These are phyloP conservation scores for Drosophila funebris DNA, from an alignment of 1,140 invertebrate genomes.

Conservation along the genomic window DNA sequence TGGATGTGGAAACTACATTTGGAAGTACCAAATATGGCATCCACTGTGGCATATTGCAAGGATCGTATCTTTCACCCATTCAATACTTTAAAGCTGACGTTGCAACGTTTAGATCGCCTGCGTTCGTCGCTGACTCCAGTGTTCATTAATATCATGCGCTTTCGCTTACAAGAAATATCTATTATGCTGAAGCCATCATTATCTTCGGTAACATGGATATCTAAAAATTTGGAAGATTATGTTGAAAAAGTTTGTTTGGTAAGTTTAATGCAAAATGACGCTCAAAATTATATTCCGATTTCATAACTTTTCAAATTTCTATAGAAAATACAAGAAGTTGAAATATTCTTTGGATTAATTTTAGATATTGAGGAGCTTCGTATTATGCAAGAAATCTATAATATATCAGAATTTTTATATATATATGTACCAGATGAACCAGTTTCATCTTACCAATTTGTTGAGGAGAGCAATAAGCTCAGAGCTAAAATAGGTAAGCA, in stretches of 20 bases:
- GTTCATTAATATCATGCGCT: slow-evolving; percentile 83
- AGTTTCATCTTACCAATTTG: slow-evolving; percentile 87
- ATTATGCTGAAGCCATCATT: slow-evolving; percentile 90
- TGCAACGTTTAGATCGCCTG: slow-evolving; percentile 49
- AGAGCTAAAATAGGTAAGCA: slow-evolving; percentile 84
- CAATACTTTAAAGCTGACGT: slow-evolving; percentile 39
- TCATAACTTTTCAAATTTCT: neutral
- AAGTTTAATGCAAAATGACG: neutral
- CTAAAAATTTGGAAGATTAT: slow-evolving; percentile 89
- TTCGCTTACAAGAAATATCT: slow-evolving; percentile 88
- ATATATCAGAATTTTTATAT: slow-evolving; percentile 85
- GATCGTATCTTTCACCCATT: slow-evolving; percentile 86
- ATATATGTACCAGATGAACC: slow-evolving; percentile 88
- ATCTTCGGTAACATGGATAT: slow-evolving; percentile 92
- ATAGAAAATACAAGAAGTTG: slow-evolving; percentile 62
- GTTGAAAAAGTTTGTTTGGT: slow-evolving; percentile 86
- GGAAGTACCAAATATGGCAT: slow-evolving; percentile 87
- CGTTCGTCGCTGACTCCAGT: slow-evolving; percentile 52
- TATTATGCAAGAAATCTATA: slow-evolving; percentile 46
- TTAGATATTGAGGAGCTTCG: slow-evolving; percentile 84
- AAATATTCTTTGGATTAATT: slow-evolving; percentile 82
- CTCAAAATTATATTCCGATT: too few species aligned
- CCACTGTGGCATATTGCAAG: slow-evolving; percentile 88
- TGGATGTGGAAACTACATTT: slow-evolving; percentile 89
- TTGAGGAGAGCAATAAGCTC: slow-evolving; percentile 87